Evolutionary conservation across 2,113 vertebrate species (phyloP).

Genomic region (Pteropus alecto): DNA sequence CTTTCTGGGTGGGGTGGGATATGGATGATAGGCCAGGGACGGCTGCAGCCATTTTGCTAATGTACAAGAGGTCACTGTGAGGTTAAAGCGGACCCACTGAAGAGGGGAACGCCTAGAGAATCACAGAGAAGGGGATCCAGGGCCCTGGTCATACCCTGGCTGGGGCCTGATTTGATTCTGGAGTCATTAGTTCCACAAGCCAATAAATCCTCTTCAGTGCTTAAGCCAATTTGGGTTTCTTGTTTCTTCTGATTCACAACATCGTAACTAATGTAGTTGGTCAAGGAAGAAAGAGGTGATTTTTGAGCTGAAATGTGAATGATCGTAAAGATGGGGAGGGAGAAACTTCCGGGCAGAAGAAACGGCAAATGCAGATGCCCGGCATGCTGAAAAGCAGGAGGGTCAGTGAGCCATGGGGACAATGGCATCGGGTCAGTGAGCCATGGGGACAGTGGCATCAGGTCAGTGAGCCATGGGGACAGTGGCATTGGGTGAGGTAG

Average conservation of each 20-base stretch:
- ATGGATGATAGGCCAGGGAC: not conserved
- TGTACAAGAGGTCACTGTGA: not conserved
- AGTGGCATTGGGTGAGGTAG: not conserved
- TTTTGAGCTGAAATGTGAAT: not conserved
- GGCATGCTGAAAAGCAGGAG: not conserved
- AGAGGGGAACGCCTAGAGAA: not conserved
- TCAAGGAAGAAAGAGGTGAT: not conserved
- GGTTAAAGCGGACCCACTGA: not conserved
- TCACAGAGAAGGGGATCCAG: not conserved
- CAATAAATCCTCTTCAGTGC: not conserved
- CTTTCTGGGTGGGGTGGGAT: not conserved
- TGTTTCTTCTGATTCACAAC: not conserved
- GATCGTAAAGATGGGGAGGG: not conserved
- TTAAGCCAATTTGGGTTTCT: not conserved
- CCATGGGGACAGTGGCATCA: not conserved
- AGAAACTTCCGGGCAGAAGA: not conserved
- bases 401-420: not conserved
- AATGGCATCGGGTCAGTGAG: not conserved
- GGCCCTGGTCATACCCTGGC: not conserved
- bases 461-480: not conserved
- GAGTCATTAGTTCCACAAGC: not conserved
- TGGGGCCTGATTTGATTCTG: not conserved
- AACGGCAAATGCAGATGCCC: not conserved
- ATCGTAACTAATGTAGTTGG: not conserved
- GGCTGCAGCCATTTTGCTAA: not conserved